Base-by-base conservation (phyloP, 1,140 invertebrate genomes). In the Hypothenemus hampei region DNA sequence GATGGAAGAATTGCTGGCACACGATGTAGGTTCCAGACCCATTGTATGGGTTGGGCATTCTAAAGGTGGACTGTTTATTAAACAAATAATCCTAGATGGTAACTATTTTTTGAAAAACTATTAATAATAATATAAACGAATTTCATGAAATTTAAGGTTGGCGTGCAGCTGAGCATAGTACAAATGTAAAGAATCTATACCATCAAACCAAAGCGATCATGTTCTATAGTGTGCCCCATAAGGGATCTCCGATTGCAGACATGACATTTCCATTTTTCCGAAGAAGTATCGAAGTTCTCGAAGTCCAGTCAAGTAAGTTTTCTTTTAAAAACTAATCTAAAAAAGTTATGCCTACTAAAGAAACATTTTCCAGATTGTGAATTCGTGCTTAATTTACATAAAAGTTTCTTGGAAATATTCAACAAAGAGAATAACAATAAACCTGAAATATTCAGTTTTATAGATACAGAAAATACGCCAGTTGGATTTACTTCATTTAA, bases 201-300 rank as follows among this genome's bases (percentile, higher is more conserved):
- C 43, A 58, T 1, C 72, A 75, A 2, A 81, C 81, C 4, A 74
- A 73, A 15, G 82, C 77, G 0, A 82, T 84, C 46, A 78, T 86
- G 71, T 86, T 85, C 67, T 85, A 85, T 68, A 85, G 83, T 16
- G 83, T 85, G n/a, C 84, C 84, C 0, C 84, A 86, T 68, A 73
- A 80, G 4, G 84, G 84, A 1, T 86, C 84, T 1, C 76, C 79
- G 6, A 72, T 85, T 16, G 84, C 84, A 0, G 79, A 81, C 59
- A 78, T 84, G 24, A 83, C 81, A 58, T 69, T 80, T 33, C 81
- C 81, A 1, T 73, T 82, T 3, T 70, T 85, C 10, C 64, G 79
- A 19, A 77, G 80, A 51, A 79, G 82, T 2, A 73, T 81, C 1
- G 83, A 85, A 59, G 64, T 85, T 2, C 66, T 78, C 35, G 83